phyloP scores from a whole-genome alignment of 2,888 invertebrate genomes.

The Nineta flava region DNA sequence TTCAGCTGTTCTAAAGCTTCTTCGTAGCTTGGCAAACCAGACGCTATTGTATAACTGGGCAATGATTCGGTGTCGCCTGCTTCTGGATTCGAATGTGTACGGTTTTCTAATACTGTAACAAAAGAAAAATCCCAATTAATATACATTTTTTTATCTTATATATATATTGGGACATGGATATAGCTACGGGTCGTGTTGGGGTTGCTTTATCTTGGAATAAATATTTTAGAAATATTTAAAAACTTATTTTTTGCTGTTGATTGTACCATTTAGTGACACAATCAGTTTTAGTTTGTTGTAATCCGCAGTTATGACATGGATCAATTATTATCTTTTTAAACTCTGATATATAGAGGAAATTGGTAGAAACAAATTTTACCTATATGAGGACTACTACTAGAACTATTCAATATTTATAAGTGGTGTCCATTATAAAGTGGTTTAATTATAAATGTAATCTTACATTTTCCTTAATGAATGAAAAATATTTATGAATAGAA shows the following conservation, averaged over 20 bases:
- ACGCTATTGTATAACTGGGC: constrained; percentile 45
- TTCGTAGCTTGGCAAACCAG: constrained; percentile 46
- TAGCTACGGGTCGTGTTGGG: neutral
- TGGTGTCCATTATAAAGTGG: no score
- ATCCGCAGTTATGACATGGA: no score
- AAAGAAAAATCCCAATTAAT: constrained; percentile 9
- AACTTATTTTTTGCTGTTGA: no score
- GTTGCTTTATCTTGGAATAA: neutral
- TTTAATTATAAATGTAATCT: no score
- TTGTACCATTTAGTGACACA: no score
- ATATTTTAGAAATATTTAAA: no score
- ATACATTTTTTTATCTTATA: neutral
- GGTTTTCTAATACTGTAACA: constrained; percentile 29
- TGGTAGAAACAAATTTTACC: no score
- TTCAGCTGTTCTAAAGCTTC: constrained; percentile 43
- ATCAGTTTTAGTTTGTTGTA: no score
- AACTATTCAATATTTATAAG: no score
- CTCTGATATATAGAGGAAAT: no score
- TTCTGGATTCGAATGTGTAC: constrained; percentile 19
- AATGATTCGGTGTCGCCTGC: constrained; percentile 34
- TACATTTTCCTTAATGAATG: neutral
- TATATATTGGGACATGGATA: neutral
- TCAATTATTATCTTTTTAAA: no score
- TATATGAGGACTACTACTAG: no score
- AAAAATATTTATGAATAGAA: neutral